Evolutionary conservation across 2,797 vertebrate genomes (phyloP).

Genomic region (Masticophis lateralis): DNA sequence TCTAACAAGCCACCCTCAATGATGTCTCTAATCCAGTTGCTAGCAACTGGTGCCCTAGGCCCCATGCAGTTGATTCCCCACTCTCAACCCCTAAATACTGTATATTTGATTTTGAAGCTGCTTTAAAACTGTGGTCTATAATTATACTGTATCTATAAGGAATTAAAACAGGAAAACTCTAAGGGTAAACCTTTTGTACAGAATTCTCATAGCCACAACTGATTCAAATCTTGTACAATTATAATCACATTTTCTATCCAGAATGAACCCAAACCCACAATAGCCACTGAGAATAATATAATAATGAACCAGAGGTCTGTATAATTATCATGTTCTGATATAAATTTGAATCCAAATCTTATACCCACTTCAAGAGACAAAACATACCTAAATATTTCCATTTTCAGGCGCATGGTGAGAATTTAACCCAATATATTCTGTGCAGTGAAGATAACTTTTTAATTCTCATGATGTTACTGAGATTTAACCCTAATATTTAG

Average conservation of each 20-base stretch:
- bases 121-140: background rate
- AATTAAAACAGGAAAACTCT: background rate
- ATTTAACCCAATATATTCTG: background rate
- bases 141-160: background rate
- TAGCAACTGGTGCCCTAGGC: background rate
- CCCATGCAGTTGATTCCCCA: background rate
- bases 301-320: background rate
- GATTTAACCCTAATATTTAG: slow-evolving; percentile 28
- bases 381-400: background rate
- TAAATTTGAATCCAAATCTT: background rate
- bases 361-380: background rate
- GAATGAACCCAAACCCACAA: background rate
- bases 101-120: background rate
- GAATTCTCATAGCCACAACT: background rate
- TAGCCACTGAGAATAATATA: background rate
- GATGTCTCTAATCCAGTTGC: background rate
- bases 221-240: background rate
- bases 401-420: background rate
- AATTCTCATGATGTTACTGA: slow-evolving; percentile 39
- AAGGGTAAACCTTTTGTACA: background rate
- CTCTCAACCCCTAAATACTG: background rate
- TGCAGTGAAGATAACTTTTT: background rate
- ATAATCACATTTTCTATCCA: background rate
- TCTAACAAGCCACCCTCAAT: background rate
- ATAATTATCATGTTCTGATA: background rate